Evolutionary conservation across 2,888 invertebrate genomes (phyloP), one percentile per base, ranked within the genome.

Genomic region (Fragum whitleyi): DNA sequence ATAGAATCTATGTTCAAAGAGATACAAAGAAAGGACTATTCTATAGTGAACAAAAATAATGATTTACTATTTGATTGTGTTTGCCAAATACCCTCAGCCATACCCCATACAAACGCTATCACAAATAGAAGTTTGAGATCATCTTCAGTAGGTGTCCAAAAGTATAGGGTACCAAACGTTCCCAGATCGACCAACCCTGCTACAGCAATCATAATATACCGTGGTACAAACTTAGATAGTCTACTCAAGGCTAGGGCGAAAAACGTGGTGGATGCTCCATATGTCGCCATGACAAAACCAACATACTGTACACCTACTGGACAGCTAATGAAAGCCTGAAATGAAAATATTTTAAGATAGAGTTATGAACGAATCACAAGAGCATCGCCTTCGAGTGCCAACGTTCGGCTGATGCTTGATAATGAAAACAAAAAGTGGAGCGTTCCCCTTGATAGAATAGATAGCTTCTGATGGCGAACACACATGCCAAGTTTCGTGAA

Each of bases 211-310:
- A 91, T 81, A 7, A 90, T 16, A 65, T 88, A 85, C 7, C 90
- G 85, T 0, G 90, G 90, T 0, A 88, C 83, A 72, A 85, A 86
- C 42, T 89, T 86, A 0, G 89, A 87, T 28, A 90, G 59, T 0
- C 85, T 85, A 69, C 87, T 87, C 68, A 89, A 80, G 9, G 87
- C 26, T 39, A 90, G 81, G 3, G 90, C 86, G 73, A 87, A 90
- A 7, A 86, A 59, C 9, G 90, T 88, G 0, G 89, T 89, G 5
- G 89, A 86, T 1, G 72, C 87, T 2, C 91, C 91, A 53, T 90
- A 90, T 6, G 88, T 59, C 2, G 90, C 90, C 90, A 90, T 90
- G 29, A 91, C 88, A 74, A 88, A 91, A 1, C 91, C 91, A 51
- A 91, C 85, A 81, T 86, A 89, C 79, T 88, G 87, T 61, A 91